Evolutionary conservation across 2,113 vertebrate genomes (phyloP), one percentile per base, ranked within the genome.

Genomic region (Dicaeum eximium): DNA sequence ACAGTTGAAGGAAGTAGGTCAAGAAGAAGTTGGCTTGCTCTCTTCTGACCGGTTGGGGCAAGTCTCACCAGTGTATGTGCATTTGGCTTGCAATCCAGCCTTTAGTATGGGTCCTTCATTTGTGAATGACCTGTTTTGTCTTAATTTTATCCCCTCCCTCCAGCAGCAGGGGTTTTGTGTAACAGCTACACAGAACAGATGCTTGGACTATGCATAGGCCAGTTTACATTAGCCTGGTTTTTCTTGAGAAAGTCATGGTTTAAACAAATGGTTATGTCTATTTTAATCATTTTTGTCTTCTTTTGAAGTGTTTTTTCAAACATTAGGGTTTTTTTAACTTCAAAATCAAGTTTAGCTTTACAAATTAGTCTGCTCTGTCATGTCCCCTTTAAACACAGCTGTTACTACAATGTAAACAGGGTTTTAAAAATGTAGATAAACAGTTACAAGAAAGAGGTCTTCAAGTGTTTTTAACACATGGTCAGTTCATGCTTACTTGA

Each of bases 251-350:
- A 98, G 97, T 98, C 98, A 98, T 97, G 97, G 97, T 98, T 98
- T 98, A 98, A 98, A 98, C 97, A 98, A 98, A 98, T 98, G 98
- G 97, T 98, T 98, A 97, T 98, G 97, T 98, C 98, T 98, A 98
- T 98, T 98, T 98, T 98, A 98, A 98, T 98, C 72, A 98, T 98
- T 98, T 98, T 98, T 98, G 96, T 96, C 97, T 97, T 98, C 97
- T 98, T 98, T 98, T 98, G 98, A 98, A 98, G 98, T 98, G 95
- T 98, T 98, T 98, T 97, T 97, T 97, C 96, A 97, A 98, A 97
- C 92, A 96, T 92, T 96, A 97, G 94, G n/a, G n/a, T 79, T 88
- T 97, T 97, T 93, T 94, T 91, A 1, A 74, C 94, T 97, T 97
- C 95, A 93, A 96, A 97, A 97, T 97, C 96, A 96, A 97, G 97